Conservation (phyloP, 2,888 invertebrate species). For the Dorcus parallelipipedus region DNA sequence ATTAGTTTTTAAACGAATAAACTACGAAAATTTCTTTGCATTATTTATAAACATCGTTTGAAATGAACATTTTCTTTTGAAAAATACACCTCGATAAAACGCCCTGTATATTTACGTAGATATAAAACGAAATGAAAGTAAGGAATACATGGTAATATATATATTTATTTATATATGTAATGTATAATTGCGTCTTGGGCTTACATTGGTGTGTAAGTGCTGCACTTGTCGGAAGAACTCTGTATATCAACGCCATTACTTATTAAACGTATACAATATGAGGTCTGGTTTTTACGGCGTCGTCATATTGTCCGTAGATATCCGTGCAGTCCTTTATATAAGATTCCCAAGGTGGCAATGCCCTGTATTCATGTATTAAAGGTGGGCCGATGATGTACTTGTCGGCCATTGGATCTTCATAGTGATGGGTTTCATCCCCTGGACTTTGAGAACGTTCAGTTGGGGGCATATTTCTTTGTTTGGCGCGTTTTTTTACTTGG, state of each 20-base stretch:
- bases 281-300: conserved; percentile 40
- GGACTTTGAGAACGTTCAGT: conserved; percentile 18
- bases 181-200: conserved; percentile 3
- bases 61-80: too few relatives aligned
- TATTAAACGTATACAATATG: conserved; percentile 56
- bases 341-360: conserved; percentile 45
- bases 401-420: conserved; percentile 37
- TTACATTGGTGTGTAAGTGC: conserved; percentile 12
- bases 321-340: conserved; percentile 37
- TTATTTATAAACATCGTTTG: too few relatives aligned
- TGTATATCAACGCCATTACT: conserved; percentile 11
- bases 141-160: conserved; percentile 3
- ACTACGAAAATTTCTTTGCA: too few relatives aligned
- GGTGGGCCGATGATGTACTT: conserved; percentile 41
- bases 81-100: not conserved
- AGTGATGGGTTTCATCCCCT: conserved; percentile 27
- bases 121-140: not conserved
- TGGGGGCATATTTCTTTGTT: conserved; percentile 24
- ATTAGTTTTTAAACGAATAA: too few relatives aligned
- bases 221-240: conserved; percentile 14
- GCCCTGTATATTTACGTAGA: not conserved
- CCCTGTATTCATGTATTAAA: conserved; percentile 42
- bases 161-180: conserved; percentile 6
- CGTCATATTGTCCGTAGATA: conserved; percentile 48
- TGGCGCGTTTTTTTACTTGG: conserved; percentile 34